phyloP scores from a whole-genome alignment of 2,888 invertebrate genomes.

The Drosophila mettleri region DNA sequence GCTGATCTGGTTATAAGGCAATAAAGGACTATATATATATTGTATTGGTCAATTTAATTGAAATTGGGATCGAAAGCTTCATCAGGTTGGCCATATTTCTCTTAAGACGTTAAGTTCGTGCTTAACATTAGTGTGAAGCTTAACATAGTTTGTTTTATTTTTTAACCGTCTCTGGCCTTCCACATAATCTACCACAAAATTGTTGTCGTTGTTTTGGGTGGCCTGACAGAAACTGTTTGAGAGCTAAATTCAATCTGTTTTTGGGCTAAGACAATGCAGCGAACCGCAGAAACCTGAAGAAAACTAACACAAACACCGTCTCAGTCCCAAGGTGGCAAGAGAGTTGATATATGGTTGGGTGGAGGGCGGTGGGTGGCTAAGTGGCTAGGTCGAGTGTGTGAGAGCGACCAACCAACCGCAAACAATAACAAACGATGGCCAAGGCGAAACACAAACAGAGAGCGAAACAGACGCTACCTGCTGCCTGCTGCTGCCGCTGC shows the following conservation, averaged over 20 bases:
- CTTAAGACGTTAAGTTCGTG: too few relatives aligned
- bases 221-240: conserved; percentile 37
- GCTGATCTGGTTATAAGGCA: too few relatives aligned
- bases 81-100: too few relatives aligned
- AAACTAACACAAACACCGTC: conserved; percentile 36
- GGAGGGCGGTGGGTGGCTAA: not conserved
- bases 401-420: conserved; percentile 75
- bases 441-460: conserved; percentile 54
- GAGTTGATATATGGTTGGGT: conserved; percentile 62
- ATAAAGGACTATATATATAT: too few relatives aligned
- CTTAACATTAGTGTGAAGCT: not conserved
- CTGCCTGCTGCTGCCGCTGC: conserved; percentile 23
- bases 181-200: conserved; percentile 4
- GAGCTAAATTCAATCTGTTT: conserved; percentile 49
- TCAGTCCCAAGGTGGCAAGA: conserved; percentile 10
- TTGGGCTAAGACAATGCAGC: conserved; percentile 41
- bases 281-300: conserved; percentile 53
- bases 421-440: conserved; percentile 79
- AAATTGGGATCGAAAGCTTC: too few relatives aligned
- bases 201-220: not conserved
- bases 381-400: conserved; percentile 1
- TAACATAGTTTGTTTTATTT: not conserved
- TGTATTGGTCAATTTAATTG: too few relatives aligned
- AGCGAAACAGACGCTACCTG: conserved; percentile 42
- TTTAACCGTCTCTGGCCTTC: not conserved